These are phyloP conservation scores for Ammospiza caudacuta DNA, from an alignment of 2,113 vertebrate species.

Conservation along the genomic window DNA sequence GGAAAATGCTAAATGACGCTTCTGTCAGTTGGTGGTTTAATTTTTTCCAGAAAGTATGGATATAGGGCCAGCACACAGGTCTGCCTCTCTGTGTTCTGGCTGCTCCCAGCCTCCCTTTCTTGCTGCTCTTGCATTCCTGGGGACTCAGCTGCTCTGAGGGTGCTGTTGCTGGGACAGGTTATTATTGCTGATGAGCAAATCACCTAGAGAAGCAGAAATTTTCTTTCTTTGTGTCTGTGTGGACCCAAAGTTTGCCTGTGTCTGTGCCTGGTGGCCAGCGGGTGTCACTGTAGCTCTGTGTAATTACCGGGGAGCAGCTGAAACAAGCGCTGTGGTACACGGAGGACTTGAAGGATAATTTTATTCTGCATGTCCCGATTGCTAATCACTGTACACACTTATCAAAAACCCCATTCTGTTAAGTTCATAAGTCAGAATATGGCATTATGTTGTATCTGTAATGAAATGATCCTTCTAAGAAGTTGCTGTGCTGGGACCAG, in stretches of 20 bases:
- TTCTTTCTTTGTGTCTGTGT: background rate
- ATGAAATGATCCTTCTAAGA: background rate
- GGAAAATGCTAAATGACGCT: background rate
- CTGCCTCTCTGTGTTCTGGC: background rate
- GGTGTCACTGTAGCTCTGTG: constrained; percentile 57
- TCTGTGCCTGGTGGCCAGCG: background rate
- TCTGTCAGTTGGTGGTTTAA: background rate
- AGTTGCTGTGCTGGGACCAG: background rate
- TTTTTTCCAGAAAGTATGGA: background rate
- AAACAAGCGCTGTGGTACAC: accelerated
- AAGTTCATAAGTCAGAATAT: background rate
- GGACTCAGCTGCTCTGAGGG: background rate
- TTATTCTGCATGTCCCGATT: background rate
- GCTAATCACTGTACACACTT: background rate
- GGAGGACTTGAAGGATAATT: background rate
- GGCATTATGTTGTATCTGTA: background rate
- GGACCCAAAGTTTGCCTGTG: background rate
- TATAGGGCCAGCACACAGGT: accelerated
- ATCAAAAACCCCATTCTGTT: accelerated
- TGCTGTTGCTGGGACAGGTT: background rate
- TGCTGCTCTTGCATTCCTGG: background rate
- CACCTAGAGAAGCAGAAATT: background rate
- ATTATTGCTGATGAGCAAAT: accelerated
- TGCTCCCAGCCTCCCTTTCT: background rate
- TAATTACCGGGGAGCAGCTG: background rate